A percentile compares a stretch with the other conserved stretches of the same genome.
Conservation (phyloP, 2,113 vertebrate genomes). For the Daphoenositta chrysoptera region DNA sequence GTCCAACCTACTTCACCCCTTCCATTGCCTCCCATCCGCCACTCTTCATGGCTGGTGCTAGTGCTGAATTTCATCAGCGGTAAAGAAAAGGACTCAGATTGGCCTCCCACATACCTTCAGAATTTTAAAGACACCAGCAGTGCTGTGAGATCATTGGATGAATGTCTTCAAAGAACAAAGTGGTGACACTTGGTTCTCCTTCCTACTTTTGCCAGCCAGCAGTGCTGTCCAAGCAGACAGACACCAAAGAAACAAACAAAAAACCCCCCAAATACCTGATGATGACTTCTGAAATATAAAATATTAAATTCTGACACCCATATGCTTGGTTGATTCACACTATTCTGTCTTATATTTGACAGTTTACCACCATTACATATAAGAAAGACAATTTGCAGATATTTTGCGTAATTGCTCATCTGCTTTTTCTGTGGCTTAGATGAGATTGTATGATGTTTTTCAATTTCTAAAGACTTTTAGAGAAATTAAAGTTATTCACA, state of each 20-base stretch:
- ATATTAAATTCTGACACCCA: background rate
- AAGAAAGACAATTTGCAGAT: background rate
- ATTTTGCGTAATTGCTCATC: background rate
- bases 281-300: background rate
- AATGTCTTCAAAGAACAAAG: background rate
- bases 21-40: background rate
- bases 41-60: background rate
- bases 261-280: rapidly evolving
- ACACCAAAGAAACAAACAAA: background rate
- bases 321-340: background rate
- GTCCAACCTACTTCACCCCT: background rate
- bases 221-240: background rate
- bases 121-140: background rate
- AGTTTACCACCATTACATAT: background rate
- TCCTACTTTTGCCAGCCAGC: background rate
- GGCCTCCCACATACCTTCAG: background rate
- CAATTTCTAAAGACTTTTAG: background rate
- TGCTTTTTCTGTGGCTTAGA: background rate
- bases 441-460: background rate
- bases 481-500: background rate
- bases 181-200: background rate
- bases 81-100: background rate
- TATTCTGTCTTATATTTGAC: background rate
- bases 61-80: background rate
- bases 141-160: background rate